Percentiles rank a stretch among this genome's conserved stretches.
Evolutionary conservation across 2,113 vertebrate species (phyloP).

Genomic region (Tenrec ecaudatus): DNA sequence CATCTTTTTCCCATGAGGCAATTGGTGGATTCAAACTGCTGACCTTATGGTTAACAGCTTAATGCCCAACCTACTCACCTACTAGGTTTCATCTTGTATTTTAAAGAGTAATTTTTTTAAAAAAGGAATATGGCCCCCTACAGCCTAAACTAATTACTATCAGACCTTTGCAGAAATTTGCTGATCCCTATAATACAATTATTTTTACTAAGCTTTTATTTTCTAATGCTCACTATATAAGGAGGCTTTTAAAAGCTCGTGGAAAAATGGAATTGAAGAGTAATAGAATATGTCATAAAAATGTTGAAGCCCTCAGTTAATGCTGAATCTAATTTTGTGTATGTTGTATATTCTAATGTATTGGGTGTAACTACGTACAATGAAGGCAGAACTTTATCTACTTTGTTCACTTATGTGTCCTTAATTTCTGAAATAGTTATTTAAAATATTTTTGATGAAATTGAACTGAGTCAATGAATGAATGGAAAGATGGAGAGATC

Average conservation of each 20-base stretch:
- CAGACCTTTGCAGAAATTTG: not conserved
- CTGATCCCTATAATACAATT: not conserved
- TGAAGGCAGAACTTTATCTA: not conserved
- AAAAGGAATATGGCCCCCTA: not conserved
- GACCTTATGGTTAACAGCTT: too few species aligned
- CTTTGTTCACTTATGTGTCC: not conserved
- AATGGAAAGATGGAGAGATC: not conserved
- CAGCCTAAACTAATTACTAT: not conserved
- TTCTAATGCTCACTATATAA: not conserved
- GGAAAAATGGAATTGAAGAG: too few species aligned
- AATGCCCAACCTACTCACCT: too few species aligned
- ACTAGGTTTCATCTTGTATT: not conserved
- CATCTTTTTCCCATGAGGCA: too few species aligned
- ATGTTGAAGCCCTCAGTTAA: not conserved
- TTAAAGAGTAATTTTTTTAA: too few species aligned
- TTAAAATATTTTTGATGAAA: not conserved
- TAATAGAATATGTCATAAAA: too few species aligned
- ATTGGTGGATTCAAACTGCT: too few species aligned
- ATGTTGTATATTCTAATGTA: conserved; percentile 29
- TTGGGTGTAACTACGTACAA: not conserved
- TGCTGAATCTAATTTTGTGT: conserved; percentile 14
- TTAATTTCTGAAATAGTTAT: conserved; percentile 26
- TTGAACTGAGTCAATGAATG: conserved; percentile 33
- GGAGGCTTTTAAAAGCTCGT: too few species aligned
- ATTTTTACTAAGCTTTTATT: not conserved